Evolutionary conservation across 2,797 vertebrate species (phyloP).

Genomic region (Poeciliopsis gracilis): DNA sequence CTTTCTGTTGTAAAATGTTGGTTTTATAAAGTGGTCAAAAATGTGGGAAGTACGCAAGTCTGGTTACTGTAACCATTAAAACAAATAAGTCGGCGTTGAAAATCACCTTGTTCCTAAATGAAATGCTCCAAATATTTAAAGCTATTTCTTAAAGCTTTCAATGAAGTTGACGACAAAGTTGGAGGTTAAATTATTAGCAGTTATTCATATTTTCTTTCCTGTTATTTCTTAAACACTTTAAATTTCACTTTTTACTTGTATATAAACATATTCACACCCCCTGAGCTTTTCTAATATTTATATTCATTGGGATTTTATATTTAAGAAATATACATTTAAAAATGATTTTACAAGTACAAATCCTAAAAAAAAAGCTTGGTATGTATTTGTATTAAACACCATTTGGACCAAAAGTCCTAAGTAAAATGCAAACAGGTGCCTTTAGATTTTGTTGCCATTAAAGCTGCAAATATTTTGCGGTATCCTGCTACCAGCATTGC

Average conservation of each 20-base stretch:
- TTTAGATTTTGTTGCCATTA: not conserved
- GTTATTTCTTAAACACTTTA: not conserved
- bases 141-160: not conserved
- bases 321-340: not conserved
- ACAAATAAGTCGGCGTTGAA: not conserved
- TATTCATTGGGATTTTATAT: not conserved
- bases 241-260: not conserved
- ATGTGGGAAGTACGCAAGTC: too few species aligned
- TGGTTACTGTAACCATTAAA: not conserved
- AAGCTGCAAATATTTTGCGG: not conserved
- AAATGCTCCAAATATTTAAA: not conserved
- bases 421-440: not conserved
- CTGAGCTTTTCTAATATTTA: not conserved
- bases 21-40: not conserved
- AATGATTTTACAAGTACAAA: not conserved
- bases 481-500: not conserved
- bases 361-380: not conserved
- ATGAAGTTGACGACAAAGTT: not conserved
- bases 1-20: not conserved
- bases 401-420: not conserved
- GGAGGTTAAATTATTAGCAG: not conserved
- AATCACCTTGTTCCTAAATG: not conserved
- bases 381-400: not conserved
- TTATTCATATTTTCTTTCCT: not conserved
- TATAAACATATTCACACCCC: not conserved